Evolutionary conservation across 1,140 invertebrate species (phyloP).

Genomic region (Pantala flavescens): DNA sequence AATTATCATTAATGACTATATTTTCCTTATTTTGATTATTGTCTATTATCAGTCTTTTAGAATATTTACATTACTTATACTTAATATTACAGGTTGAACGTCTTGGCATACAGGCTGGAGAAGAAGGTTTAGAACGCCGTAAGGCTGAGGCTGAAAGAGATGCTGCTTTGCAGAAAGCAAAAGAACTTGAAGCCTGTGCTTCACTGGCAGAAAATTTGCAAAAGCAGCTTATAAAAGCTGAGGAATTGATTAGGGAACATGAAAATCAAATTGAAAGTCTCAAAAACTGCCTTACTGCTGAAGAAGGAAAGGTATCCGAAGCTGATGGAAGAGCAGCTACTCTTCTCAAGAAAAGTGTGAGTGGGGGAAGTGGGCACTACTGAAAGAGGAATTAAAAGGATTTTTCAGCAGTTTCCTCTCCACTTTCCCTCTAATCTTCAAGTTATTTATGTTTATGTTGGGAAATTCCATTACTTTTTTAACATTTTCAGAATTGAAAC

Average conservation of each 20-base stretch:
- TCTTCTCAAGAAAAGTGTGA: conserved; percentile 52
- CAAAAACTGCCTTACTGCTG: conserved; percentile 48
- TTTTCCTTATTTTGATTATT: no score
- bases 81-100: conserved; percentile 53
- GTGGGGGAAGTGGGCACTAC: conserved; percentile 32
- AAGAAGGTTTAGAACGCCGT: conserved; percentile 64
- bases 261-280: conserved; percentile 54
- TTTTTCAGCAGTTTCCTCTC: background rate
- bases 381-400: background rate
- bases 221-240: conserved; percentile 56
- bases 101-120: conserved; percentile 64
- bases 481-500: no score
- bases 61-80: no score
- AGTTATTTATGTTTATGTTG: no score
- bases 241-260: conserved; percentile 55
- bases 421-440: background rate
- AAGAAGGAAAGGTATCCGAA: conserved; percentile 48
- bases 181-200: conserved; percentile 34
- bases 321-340: conserved; percentile 51
- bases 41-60: no score
- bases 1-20: no score
- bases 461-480: no score
- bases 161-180: background rate
- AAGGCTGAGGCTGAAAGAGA: conserved; percentile 45
- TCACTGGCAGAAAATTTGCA: conserved; percentile 52